Base-by-base conservation (phyloP, 2,888 invertebrate species). In the Leucozona laternaria region DNA sequence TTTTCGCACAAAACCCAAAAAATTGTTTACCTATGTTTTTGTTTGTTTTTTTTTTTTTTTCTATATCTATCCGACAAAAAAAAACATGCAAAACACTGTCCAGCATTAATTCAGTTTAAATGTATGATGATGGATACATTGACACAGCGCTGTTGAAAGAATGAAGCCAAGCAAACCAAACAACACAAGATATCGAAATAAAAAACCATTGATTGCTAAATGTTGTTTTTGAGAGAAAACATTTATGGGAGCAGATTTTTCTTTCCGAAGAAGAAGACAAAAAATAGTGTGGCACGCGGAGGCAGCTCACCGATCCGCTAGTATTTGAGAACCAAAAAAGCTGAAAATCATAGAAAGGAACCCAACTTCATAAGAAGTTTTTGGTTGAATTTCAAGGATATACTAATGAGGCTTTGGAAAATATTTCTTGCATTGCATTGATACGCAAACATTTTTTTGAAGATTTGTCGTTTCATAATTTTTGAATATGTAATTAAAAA, bases 71-170 rank as follows among this genome's bases (percentile, higher is more conserved):
- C 22, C 22, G 20, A 40, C 13, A 58, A 37, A 58, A 58, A 58
- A 58, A 34, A 71, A 60, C 72, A 82, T 78, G 72, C 71, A 78
- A 58, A 31, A 48, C 50, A 78, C 25, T 66, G 72, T 53, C 57
- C 72, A 71, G 48, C 28, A 48, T 53, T 37, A 11, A 76, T 77
- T 48, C 10, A 13, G 37, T 57, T 57, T 34, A 17, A 57, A 57
- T 34, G 17, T 57, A 55, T 28, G 31, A 57, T 57, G 57, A 57
- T 34, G 31, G 57, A n/a, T n/a, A 58, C 25, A 31, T 45, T 73
- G 48, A 58, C 43, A 79, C 60, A 60, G 37, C 60, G 62, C 58
- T 76, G 37, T 62, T 60, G 71, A 60, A 37, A 31, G 57, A 60
- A 37, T 70, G 45, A 71, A 71, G 48, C 57, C n/a, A 62, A 66